phyloP scores from a whole-genome alignment of 1,140 invertebrate species.

The Drosophila ohnishii region DNA sequence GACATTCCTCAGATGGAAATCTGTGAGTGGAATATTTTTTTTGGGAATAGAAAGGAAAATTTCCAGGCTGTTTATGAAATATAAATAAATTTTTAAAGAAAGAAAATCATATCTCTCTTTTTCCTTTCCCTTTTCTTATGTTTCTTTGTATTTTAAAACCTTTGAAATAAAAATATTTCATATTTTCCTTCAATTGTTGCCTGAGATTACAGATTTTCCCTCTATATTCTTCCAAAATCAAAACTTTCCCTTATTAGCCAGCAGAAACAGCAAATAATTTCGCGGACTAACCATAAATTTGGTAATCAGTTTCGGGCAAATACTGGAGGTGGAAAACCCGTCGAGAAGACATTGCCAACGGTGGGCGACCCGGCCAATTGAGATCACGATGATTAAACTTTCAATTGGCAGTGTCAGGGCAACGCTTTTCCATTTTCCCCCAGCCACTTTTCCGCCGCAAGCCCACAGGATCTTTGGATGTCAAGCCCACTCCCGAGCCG shows the following conservation, averaged over 20 bases:
- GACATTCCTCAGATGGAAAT: slow-evolving; percentile 16
- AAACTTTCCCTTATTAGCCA: neutral
- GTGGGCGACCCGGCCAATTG: slow-evolving; percentile 16
- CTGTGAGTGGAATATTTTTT: slow-evolving; percentile 3
- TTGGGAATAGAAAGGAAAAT: neutral
- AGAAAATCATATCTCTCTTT: neutral
- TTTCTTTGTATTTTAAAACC: neutral
- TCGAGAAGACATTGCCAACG: slow-evolving; percentile 3
- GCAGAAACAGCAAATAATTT: slow-evolving; percentile 14
- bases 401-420: slow-evolving; percentile 53
- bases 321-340: neutral
- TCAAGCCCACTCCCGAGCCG: slow-evolving; percentile 29
- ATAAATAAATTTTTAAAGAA: neutral
- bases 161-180: neutral
- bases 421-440: slow-evolving; percentile 37
- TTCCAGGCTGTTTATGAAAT: neutral
- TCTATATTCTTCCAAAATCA: neutral
- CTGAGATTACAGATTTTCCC: no score
- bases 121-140: neutral
- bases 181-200: no score
- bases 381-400: slow-evolving; percentile 52
- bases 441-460: slow-evolving; percentile 6
- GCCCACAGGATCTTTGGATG: slow-evolving; percentile 19
- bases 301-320: slow-evolving; percentile 19
- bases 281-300: slow-evolving; percentile 21